A percentile compares a stretch with the other conserved stretches of the same genome.
phyloP scores from a whole-genome alignment of 2,797 vertebrate species.

The Denticeps clupeoides region DNA sequence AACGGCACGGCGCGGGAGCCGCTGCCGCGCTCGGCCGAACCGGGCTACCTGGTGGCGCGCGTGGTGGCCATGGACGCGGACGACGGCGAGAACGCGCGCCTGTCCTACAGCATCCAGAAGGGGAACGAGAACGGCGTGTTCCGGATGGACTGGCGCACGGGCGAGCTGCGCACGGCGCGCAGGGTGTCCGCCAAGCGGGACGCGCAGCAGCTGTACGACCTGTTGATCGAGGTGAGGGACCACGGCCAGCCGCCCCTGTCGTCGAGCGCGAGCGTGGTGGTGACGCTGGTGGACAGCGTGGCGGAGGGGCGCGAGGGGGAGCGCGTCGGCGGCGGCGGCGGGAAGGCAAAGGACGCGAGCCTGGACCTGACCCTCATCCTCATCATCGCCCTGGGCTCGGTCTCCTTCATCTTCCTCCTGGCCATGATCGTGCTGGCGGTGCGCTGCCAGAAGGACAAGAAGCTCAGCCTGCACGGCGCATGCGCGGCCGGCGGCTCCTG shows the following conservation, averaged over 20 bases:
- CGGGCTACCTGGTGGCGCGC: constrained; percentile 83
- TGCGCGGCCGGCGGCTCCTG: constrained; percentile 74
- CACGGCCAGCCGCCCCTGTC: constrained; percentile 91
- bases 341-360: constrained; percentile 66
- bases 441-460: constrained; percentile 94
- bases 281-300: constrained; percentile 77
- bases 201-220: constrained; percentile 79
- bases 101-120: constrained; percentile 87
- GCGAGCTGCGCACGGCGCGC: constrained; percentile 80
- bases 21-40: constrained; percentile 82
- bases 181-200: constrained; percentile 77
- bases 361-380: constrained; percentile 91
- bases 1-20: constrained; percentile 84
- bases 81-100: constrained; percentile 84
- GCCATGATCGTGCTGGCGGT: constrained; percentile 97
- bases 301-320: constrained; percentile 55
- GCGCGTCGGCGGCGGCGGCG: constrained; percentile 47
- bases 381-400: constrained; percentile 87
- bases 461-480: constrained; percentile 79
- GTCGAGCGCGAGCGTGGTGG: constrained; percentile 77
- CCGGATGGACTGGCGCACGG: constrained; percentile 92
- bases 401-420: constrained; percentile 90
- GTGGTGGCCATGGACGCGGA: constrained; percentile 86
- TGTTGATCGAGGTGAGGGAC: constrained; percentile 87
- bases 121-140: constrained; percentile 90